Evolutionary conservation across 2,888 invertebrate species (phyloP), one percentile per base, ranked within the genome.

Genomic region (Rhodophaea formosa): DNA sequence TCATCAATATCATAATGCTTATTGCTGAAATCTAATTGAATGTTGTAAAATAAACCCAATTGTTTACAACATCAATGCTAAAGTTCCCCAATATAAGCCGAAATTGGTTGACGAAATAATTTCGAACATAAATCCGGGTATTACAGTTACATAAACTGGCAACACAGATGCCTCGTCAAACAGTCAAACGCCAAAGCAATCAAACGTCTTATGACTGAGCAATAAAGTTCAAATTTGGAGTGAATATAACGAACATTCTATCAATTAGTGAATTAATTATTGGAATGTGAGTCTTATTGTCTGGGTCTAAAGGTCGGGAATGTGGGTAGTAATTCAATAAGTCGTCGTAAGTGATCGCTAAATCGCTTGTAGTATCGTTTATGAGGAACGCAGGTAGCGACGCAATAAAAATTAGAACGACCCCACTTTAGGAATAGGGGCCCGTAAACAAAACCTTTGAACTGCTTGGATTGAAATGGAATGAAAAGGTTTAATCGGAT

Each of bases 351-450:
- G 60, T 56, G 29, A 51, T 51, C 59, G 61, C 53, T 64, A 55
- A 60, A 57, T 62, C 51, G 57, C 43, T 60, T 44, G 61, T 57
- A 58, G 60, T 46, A 49, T 59, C 66, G 63, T 70, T 70, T 71
- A 71, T 63, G 72, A 69, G 67, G 67, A 71, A 69, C 68, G 70
- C 77, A 76, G 77, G 75, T 76, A 75, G 77, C 75, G 61, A 49
- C 57, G 67, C 67, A 64, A 70, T 74, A 71, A 75, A 74, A 75
- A 72, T 75, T 74, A 72, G 74, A 70, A 62, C 61, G 66, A 63
- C 63, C 67, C 62, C 42, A 45, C 17, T 59, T 58, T 61, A 62
- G 42, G 55, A 49, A 12, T 55, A 53, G 65, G 61, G 67, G 56
- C 62, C 68, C 63, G 54, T 53, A n/a, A 30, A 8, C 43, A 56